Conservation (phyloP, 2,113 vertebrate genomes). For the Salvelinus alpinus region DNA sequence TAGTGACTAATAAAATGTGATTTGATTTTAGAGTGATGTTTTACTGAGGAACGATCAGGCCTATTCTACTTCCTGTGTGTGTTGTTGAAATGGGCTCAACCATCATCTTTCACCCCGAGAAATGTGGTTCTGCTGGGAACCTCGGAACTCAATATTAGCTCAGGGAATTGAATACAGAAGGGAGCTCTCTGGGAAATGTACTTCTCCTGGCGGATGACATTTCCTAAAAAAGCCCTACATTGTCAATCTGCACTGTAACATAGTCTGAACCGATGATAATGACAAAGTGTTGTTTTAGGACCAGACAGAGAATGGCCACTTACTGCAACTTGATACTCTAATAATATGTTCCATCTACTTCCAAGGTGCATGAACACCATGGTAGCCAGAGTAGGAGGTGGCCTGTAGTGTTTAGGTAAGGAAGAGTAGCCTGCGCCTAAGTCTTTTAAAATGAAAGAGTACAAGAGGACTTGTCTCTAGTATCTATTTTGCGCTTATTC, state of each 20-base stretch:
- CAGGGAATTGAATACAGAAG: not conserved
- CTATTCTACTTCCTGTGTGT: not conserved
- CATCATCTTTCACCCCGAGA: not conserved
- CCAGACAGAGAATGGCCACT: not conserved
- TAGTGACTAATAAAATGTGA: no score
- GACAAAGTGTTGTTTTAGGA: not conserved
- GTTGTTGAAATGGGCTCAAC: not conserved
- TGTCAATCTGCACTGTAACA: not conserved
- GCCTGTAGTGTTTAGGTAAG: not conserved
- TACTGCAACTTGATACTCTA: not conserved
- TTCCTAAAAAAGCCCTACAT: not conserved
- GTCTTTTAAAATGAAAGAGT: not conserved
- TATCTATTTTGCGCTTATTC: not conserved
- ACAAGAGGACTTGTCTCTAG: not conserved
- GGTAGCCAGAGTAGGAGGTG: no score
- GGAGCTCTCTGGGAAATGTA: not conserved
- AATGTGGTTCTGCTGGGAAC: slow-evolving; percentile 1
- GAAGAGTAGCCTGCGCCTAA: not conserved
- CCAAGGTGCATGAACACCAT: no score
- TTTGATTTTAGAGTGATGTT: not conserved
- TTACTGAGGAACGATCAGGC: not conserved
- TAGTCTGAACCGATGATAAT: not conserved
- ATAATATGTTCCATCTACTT: no score
- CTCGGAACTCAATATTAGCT: slow-evolving; percentile 4
- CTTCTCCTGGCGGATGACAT: not conserved